Percentiles rank a stretch among this genome's conserved stretches.
Conservation (phyloP, 2,113 vertebrate species). For the Casuarius casuarius region DNA sequence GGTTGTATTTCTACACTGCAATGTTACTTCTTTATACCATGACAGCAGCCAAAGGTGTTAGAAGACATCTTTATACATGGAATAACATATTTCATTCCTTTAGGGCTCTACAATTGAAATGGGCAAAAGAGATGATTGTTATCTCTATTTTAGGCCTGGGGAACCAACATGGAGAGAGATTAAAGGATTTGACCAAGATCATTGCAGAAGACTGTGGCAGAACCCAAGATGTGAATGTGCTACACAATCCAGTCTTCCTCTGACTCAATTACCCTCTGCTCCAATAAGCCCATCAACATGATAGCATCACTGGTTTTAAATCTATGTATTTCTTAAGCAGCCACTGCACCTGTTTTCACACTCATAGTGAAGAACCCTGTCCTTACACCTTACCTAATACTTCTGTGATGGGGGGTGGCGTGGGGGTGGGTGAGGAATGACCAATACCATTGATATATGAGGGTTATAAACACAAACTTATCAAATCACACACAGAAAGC, state of each 20-base stretch:
- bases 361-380: not conserved
- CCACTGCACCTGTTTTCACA: not conserved
- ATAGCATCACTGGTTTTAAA: not conserved
- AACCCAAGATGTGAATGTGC: not conserved
- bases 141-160: not conserved
- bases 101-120: not conserved
- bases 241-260: not conserved
- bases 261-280: not conserved
- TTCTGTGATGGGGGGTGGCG: not conserved
- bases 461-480: not conserved
- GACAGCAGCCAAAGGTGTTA: not conserved
- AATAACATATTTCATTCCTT: not conserved
- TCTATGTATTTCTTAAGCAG: fast-evolving
- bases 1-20: not conserved
- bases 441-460: not conserved
- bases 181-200: not conserved
- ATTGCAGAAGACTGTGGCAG: not conserved
- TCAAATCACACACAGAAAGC: not conserved
- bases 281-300: not conserved
- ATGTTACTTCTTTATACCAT: not conserved
- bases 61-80: fast-evolving
- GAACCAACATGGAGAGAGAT: not conserved
- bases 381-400: not conserved
- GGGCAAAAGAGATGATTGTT: not conserved
- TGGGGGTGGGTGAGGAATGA: too few relatives aligned